These are phyloP conservation scores for Hylaea fasciaria DNA, from an alignment of 2,888 invertebrate species.

Conservation along the genomic window DNA sequence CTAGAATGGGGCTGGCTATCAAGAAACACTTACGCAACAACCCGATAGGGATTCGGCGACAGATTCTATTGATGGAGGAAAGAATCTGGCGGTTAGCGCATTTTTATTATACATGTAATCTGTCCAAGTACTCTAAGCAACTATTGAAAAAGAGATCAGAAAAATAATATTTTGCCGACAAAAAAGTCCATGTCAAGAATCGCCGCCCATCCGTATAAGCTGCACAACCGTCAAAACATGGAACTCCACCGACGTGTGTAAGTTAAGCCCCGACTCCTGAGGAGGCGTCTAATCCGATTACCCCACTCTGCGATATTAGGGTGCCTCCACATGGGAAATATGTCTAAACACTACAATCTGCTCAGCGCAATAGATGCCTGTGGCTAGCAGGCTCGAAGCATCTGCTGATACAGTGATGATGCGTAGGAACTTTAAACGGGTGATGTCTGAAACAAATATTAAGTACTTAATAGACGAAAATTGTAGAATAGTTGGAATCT, in stretches of 20 bases:
- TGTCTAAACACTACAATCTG: conserved; percentile 65
- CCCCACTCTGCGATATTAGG: conserved; percentile 66
- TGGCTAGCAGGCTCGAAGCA: neutral
- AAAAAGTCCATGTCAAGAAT: neutral
- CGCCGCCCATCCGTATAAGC: conserved; percentile 20
- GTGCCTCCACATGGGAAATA: conserved; percentile 73
- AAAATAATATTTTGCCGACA: too few relatives aligned
- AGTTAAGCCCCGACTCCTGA: conserved; percentile 49
- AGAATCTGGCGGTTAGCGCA: too few relatives aligned
- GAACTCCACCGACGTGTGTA: conserved; percentile 35
- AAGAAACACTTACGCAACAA: too few relatives aligned
- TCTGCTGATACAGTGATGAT: neutral
- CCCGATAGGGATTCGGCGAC: too few relatives aligned
- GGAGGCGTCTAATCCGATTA: conserved; percentile 71
- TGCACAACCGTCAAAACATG: conserved; percentile 38
- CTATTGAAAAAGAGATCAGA: too few relatives aligned
- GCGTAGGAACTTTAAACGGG: neutral
- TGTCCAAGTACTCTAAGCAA: too few relatives aligned
- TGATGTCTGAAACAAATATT: neutral
- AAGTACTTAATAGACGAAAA: neutral
- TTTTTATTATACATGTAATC: too few relatives aligned
- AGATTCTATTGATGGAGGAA: too few relatives aligned
- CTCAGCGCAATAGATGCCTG: conserved; percentile 33
- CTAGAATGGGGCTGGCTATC: too few relatives aligned
- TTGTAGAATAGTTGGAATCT: neutral